Conservation (phyloP, 2,888 invertebrate genomes). For the Glyphotaelius pellucidus region DNA sequence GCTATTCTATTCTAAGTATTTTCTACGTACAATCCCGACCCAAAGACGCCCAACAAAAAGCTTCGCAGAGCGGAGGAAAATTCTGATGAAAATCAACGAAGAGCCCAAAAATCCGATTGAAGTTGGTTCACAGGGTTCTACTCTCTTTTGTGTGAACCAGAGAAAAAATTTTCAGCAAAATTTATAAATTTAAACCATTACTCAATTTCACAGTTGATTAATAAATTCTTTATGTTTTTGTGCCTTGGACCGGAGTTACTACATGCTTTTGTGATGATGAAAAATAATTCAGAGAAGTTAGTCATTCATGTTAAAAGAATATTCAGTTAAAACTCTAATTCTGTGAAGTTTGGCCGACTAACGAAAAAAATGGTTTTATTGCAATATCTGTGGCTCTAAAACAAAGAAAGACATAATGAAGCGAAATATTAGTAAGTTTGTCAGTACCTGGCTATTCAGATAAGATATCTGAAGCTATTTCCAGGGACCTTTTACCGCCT, state of each 20-base stretch:
- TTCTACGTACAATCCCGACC: background rate
- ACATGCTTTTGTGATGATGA: background rate
- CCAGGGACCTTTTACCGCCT: too few species aligned
- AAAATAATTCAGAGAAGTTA: background rate
- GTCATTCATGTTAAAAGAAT: background rate
- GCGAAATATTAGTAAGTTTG: too few species aligned
- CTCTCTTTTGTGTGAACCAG: background rate
- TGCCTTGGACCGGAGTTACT: background rate
- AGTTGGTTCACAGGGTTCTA: background rate
- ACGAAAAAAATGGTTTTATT: too few species aligned
- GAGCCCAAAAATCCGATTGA: background rate
- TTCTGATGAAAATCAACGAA: background rate
- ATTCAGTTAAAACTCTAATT: too few species aligned
- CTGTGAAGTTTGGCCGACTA: too few species aligned
- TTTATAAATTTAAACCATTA: slow-evolving; percentile 38
- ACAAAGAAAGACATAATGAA: too few species aligned
- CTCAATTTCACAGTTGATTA: slow-evolving; percentile 42
- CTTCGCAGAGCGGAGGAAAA: background rate
- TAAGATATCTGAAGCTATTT: too few species aligned
- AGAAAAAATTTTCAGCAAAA: background rate
- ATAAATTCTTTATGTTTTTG: slow-evolving; percentile 33
- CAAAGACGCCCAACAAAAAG: background rate
- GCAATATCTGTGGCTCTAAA: too few species aligned
- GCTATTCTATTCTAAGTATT: background rate
- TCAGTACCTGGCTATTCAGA: too few species aligned